Evolutionary conservation across 2,797 vertebrate genomes (phyloP).

Genomic region (Schizothorax lantsangensis): DNA sequence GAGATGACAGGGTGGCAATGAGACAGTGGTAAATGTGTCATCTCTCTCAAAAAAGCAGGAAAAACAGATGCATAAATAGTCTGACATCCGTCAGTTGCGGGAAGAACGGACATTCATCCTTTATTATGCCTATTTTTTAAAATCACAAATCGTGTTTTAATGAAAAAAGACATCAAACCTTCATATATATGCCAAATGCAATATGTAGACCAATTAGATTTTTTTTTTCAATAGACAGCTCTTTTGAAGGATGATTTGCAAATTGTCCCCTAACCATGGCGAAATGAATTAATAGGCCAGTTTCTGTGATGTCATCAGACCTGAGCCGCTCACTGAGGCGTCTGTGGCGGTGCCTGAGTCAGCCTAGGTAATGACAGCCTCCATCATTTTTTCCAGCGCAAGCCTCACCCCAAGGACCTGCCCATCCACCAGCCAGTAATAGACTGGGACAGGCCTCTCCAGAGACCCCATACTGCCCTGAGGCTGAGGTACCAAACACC

Average conservation of each 20-base stretch:
- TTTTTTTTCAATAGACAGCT: slow-evolving; percentile 18
- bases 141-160: slow-evolving; percentile 16
- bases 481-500: slow-evolving; percentile 38
- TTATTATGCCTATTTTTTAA: not conserved
- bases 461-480: slow-evolving; percentile 44
- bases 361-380: slow-evolving; percentile 62
- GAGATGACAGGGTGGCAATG: slow-evolving; percentile 20
- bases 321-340: slow-evolving; percentile 48
- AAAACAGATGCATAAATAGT: slow-evolving; percentile 37
- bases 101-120: slow-evolving; percentile 10
- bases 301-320: slow-evolving; percentile 58
- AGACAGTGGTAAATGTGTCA: slow-evolving; percentile 50
- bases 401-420: slow-evolving; percentile 53
- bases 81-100: slow-evolving; percentile 33
- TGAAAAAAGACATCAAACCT: not conserved
- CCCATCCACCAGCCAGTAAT: slow-evolving; percentile 50
- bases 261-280: slow-evolving; percentile 42
- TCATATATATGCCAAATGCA: slow-evolving; percentile 15
- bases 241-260: slow-evolving; percentile 41
- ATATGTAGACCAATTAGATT: slow-evolving; percentile 30
- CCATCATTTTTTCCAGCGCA: slow-evolving; percentile 60
- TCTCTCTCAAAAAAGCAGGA: slow-evolving; percentile 29
- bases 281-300: slow-evolving; percentile 45
- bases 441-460: slow-evolving; percentile 56
- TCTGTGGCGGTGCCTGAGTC: slow-evolving; percentile 62